Evolutionary conservation across 2,113 vertebrate genomes (phyloP).

Genomic region (Vulpes lagopus): DNA sequence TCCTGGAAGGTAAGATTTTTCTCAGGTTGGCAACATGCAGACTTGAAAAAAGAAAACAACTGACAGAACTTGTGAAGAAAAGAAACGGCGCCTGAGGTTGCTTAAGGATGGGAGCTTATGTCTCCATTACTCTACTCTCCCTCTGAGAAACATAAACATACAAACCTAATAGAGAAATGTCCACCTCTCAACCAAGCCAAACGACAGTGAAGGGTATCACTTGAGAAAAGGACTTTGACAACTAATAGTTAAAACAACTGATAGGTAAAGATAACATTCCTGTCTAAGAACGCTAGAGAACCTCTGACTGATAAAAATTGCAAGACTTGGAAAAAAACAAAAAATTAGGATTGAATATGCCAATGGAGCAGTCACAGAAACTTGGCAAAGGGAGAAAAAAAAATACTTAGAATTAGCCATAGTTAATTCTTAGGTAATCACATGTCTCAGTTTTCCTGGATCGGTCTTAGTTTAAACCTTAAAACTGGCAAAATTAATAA

Average conservation of each 20-base stretch:
- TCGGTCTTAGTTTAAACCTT: slow-evolving; percentile 1
- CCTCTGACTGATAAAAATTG: not conserved
- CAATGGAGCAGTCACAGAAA: slow-evolving; percentile 10
- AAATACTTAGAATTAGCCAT: not conserved
- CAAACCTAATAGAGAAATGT: not conserved
- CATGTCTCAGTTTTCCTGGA: not conserved
- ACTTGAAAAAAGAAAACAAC: slow-evolving; percentile 36
- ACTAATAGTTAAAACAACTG: slow-evolving; percentile 19
- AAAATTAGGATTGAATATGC: not conserved
- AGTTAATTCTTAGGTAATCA: not conserved
- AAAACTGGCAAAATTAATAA: slow-evolving; percentile 27
- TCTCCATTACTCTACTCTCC: not conserved
- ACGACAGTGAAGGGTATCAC: not conserved
- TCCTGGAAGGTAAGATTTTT: slow-evolving; percentile 64
- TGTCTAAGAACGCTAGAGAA: slow-evolving; percentile 33
- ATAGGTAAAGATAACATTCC: not conserved
- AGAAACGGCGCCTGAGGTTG: slow-evolving; percentile 33
- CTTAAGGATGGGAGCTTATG: not conserved
- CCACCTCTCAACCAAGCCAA: not conserved
- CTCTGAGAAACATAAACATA: not conserved
- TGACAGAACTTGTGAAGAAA: slow-evolving; percentile 52
- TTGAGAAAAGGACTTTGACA: not conserved
- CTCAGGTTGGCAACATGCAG: slow-evolving; percentile 18
- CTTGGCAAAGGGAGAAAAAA: not conserved
- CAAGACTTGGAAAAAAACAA: not conserved